A percentile compares a stretch with the other conserved stretches of the same genome.
These are phyloP conservation scores for Embidobia sp. DNA, from an alignment of 2,888 invertebrate species.

Conservation along the genomic window DNA sequence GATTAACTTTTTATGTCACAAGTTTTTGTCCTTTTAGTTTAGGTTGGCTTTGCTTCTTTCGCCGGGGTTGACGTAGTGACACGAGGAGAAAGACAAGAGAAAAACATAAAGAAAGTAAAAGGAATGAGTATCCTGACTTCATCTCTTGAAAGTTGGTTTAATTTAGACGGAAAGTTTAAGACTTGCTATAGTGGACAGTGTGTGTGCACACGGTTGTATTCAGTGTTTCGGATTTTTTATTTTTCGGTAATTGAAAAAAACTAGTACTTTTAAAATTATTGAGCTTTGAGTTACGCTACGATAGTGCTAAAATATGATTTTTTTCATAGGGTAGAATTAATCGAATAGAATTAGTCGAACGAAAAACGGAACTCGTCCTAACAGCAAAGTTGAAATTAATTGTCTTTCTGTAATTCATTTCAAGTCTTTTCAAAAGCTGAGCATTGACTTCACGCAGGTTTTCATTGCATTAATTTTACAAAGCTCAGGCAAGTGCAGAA, in stretches of 20 bases:
- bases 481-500: slow-evolving; percentile 5
- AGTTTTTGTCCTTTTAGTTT: slow-evolving; percentile 38
- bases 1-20: slow-evolving; percentile 35
- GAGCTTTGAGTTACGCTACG: too few species aligned
- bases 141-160: slow-evolving; percentile 63
- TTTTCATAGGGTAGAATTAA: slow-evolving; percentile 8
- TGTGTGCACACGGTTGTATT: slow-evolving; percentile 52
- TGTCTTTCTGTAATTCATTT: slow-evolving; percentile 22
- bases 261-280: too few species aligned
- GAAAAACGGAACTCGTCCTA: slow-evolving; percentile 18
- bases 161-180: slow-evolving; percentile 65
- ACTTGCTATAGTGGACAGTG: slow-evolving; percentile 47
- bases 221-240: too few species aligned
- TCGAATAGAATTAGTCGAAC: slow-evolving; percentile 4
- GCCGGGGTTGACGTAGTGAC: slow-evolving; percentile 57
- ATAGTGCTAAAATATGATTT: background rate
- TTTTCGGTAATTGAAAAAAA: too few species aligned
- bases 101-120: slow-evolving; percentile 60
- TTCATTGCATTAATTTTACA: slow-evolving; percentile 45
- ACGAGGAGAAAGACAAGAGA: slow-evolving; percentile 57
- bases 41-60: slow-evolving; percentile 26
- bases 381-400: slow-evolving; percentile 26
- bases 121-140: slow-evolving; percentile 57
- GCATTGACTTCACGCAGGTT: slow-evolving; percentile 21
- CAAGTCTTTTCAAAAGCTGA: slow-evolving; percentile 4